Percentiles rank a stretch among this genome's conserved stretches.
phyloP scores from a whole-genome alignment of 2,888 invertebrate genomes.

The Athetis lepigone region DNA sequence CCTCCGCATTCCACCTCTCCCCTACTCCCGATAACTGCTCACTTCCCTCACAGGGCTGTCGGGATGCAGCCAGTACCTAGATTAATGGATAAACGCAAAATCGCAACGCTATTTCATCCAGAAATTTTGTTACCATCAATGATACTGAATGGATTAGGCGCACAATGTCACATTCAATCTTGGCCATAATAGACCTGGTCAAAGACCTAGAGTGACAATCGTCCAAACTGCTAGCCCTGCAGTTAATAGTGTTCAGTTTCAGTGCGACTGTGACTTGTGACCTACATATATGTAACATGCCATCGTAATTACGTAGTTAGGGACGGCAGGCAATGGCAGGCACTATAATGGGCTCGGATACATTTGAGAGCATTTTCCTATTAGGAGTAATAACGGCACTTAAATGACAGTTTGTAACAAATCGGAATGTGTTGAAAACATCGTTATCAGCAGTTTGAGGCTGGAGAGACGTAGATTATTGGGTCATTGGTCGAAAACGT shows the following conservation, averaged over 20 bases:
- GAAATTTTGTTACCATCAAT: too few species aligned
- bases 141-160: too few species aligned
- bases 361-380: conserved; percentile 52
- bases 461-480: conserved; percentile 26
- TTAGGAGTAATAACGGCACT: conserved; percentile 31
- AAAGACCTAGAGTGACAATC: background rate
- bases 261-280: conserved; percentile 49
- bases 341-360: conserved; percentile 47
- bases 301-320: conserved; percentile 44
- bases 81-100: background rate
- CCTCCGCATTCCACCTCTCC: conserved; percentile 78
- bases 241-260: conserved; percentile 15
- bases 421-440: conserved; percentile 8
- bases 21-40: conserved; percentile 73
- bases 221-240: conserved; percentile 2
- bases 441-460: conserved; percentile 10
- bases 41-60: conserved; percentile 71
- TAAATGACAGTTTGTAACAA: conserved; percentile 1
- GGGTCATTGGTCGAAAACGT: conserved; percentile 5
- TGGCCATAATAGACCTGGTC: background rate
- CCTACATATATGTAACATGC: conserved; percentile 45
- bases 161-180: background rate
- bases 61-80: conserved; percentile 17
- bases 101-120: background rate
- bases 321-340: conserved; percentile 32